These are phyloP conservation scores for Parambassis ranga DNA, from an alignment of 2,797 vertebrate genomes.

Conservation along the genomic window DNA sequence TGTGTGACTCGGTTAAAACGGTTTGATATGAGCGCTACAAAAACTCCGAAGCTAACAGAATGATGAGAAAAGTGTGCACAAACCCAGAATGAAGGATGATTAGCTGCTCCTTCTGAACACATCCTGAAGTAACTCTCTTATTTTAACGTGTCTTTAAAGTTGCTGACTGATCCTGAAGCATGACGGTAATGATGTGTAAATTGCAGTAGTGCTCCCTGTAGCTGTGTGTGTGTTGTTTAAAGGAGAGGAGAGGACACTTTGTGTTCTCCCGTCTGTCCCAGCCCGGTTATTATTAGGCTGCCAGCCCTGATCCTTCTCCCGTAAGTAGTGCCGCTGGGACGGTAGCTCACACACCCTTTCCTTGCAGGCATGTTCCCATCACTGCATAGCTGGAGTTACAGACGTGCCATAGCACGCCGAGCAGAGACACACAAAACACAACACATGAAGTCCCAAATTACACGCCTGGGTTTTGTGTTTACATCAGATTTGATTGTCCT, in stretches of 20 bases:
- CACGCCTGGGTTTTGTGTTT: no score
- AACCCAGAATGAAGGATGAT: no score
- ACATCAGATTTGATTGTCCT: background rate
- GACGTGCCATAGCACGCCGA: slow-evolving; percentile 44
- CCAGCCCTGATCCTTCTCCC: slow-evolving; percentile 37
- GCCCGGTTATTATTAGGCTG: slow-evolving; percentile 52
- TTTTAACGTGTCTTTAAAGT: slow-evolving; percentile 44
- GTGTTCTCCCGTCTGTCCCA: slow-evolving; percentile 12
- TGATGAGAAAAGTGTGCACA: no score
- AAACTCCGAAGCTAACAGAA: no score
- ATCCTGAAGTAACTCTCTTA: slow-evolving; percentile 23
- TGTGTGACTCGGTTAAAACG: no score
- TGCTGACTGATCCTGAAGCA: slow-evolving; percentile 56
- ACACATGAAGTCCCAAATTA: background rate
- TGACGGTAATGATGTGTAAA: slow-evolving; percentile 74
- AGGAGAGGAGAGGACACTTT: slow-evolving; percentile 8
- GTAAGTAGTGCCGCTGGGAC: slow-evolving; percentile 17
- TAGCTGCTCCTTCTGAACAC: background rate
- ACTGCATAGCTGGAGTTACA: slow-evolving; percentile 28
- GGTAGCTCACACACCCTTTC: slow-evolving; percentile 21
- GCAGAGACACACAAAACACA: background rate
- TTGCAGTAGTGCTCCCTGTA: background rate
- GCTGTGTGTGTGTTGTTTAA: slow-evolving; percentile 24
- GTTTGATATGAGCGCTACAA: no score
- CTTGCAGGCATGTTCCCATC: slow-evolving; percentile 23